These are phyloP conservation scores for Colistium nudipinnis DNA, from an alignment of 2,113 vertebrate species.

Conservation along the genomic window DNA sequence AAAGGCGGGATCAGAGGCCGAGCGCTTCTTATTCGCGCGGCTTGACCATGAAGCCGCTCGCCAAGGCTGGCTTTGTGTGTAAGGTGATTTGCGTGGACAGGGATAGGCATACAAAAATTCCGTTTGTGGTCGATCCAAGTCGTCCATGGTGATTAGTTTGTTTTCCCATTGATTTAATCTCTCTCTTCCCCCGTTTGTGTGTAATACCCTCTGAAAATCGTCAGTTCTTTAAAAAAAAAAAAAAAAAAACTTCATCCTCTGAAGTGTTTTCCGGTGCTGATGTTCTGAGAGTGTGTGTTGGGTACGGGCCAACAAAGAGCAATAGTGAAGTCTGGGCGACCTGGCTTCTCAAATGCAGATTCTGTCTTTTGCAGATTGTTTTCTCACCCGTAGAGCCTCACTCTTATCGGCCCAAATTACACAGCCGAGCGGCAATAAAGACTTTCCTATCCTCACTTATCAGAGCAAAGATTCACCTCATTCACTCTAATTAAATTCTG, in stretches of 20 bases:
- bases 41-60: not conserved
- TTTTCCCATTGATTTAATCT: no score
- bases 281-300: not conserved
- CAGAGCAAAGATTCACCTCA: not conserved
- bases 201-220: not conserved
- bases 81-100: not conserved
- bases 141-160: constrained; percentile 29
- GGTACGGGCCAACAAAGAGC: no score
- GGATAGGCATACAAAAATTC: not conserved
- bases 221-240: constrained; percentile 1
- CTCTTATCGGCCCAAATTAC: constrained; percentile 1
- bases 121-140: not conserved
- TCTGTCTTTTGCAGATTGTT: not conserved
- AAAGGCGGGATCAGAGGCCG: not conserved
- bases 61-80: not conserved
- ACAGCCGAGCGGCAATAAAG: constrained; percentile 6
- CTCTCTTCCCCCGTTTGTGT: no score
- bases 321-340: not conserved
- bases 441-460: not conserved
- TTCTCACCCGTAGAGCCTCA: not conserved
- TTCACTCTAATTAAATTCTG: constrained; percentile 4
- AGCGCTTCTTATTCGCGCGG: not conserved
- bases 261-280: not conserved
- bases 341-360: constrained; percentile 7
- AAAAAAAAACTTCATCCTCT: not conserved